Conservation (phyloP, 2,888 invertebrate species). For the Idaea dimidiata region DNA sequence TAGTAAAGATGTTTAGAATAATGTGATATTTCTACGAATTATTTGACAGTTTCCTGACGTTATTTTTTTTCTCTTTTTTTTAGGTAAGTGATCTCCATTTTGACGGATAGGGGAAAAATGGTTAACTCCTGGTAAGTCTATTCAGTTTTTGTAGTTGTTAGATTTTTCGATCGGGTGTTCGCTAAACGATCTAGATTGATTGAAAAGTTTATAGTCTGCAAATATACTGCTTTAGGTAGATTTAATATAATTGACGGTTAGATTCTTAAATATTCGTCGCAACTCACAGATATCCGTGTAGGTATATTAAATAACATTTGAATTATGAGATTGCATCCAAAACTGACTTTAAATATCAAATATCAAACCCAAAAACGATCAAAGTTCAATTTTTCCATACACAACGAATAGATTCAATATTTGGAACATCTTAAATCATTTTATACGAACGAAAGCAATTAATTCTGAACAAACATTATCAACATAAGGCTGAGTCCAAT, state of each 20-base stretch:
- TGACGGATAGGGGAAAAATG: background rate
- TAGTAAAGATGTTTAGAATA: constrained; percentile 19
- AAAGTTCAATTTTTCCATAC: background rate
- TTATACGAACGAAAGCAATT: constrained; percentile 27
- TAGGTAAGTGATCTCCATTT: constrained; percentile 34
- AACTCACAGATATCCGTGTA: background rate
- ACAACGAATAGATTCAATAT: background rate
- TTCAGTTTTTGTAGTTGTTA: no score
- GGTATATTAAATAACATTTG: background rate
- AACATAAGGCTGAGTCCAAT: constrained; percentile 33
- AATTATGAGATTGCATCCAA: background rate
- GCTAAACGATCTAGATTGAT: background rate
- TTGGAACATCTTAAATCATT: background rate
- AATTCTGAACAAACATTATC: constrained; percentile 42
- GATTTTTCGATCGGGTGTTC: no score
- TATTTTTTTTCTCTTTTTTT: constrained; percentile 24
- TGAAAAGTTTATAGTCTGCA: background rate
- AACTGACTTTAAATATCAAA: background rate
- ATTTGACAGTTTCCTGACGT: constrained; percentile 17
- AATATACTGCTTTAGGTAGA: background rate
- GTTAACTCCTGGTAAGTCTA: background rate
- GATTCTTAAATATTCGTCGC: background rate
- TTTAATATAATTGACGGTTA: background rate
- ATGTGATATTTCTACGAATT: constrained; percentile 14
- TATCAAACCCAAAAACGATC: background rate